Percentiles rank a stretch among this genome's conserved stretches.
These are phyloP conservation scores for Heliconius nattereri DNA, from an alignment of 1,140 invertebrate genomes.

Conservation along the genomic window DNA sequence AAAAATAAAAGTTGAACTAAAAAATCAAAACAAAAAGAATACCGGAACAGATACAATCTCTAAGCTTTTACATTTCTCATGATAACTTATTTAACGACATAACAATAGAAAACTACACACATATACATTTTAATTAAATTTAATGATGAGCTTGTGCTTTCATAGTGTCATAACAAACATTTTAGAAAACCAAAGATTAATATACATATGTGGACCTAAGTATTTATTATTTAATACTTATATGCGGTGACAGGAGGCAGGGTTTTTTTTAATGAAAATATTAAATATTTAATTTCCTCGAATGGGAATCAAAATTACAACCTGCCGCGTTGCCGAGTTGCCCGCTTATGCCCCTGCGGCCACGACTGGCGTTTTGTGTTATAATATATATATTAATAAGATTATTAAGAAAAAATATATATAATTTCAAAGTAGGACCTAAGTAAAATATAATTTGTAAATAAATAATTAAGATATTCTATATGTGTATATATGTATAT, in stretches of 20 bases:
- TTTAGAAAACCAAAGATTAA: not conserved
- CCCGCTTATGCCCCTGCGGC: too few relatives aligned
- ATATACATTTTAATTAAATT: conserved; percentile 10
- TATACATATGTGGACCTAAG: not conserved
- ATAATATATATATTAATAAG: too few relatives aligned
- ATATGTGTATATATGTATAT: too few relatives aligned
- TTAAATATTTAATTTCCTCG: too few relatives aligned
- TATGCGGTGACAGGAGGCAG: too few relatives aligned
- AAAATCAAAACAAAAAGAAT: not conserved
- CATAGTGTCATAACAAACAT: not conserved
- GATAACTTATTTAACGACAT: not conserved
- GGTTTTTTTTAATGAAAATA: too few relatives aligned
- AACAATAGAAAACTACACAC: conserved; percentile 6
- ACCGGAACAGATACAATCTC: not conserved
- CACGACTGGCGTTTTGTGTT: too few relatives aligned
- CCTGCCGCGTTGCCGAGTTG: not conserved
- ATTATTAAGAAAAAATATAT: too few relatives aligned
- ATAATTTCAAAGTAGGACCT: too few relatives aligned
- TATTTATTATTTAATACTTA: not conserved
- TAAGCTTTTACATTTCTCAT: not conserved
- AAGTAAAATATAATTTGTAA: too few relatives aligned
- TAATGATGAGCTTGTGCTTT: not conserved
- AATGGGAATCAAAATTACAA: not conserved
- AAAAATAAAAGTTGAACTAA: not conserved
- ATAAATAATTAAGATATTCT: too few relatives aligned